Evolutionary conservation across 2,888 invertebrate genomes (phyloP), one percentile per base, ranked within the genome.

Genomic region (Catocala nupta): DNA sequence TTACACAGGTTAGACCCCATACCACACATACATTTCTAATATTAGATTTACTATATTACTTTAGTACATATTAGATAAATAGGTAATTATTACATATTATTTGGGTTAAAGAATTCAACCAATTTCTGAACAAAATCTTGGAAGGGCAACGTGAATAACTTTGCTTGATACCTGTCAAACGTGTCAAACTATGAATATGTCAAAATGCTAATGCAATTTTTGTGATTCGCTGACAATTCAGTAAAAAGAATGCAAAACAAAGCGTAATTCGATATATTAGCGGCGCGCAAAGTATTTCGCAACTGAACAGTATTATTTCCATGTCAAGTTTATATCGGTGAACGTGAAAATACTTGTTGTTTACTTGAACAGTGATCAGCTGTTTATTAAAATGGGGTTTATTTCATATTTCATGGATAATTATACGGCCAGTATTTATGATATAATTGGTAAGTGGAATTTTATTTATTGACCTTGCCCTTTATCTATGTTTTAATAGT

Each of bases 381-480:
- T 73, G 75, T 67, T 75, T 71, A 63, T 72, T 56, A 87, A 82
- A 77, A 93, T 93, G 93, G 82, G 86, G 75, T 87, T 88, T 86
- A 69, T 91, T 71, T 86, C 88, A 1, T 80, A 90, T 84, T 86
- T 86, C 74, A 80, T 89, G 79, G 90, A 90, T 72, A 91, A 91
- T 74, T 93, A 91, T 73, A 90, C 90, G 5, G 85, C 90, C 58
- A 91, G 89, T 70, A 60, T 94, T 47, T 92, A 93, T 74, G 89
- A 92, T 80, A 89, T 93, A 65, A 86, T 93, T 56, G 90, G 94
- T 94, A 75, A 93, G 94, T 90, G 43, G 53, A 57, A 60, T 63
- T 72, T 63, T 59, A 67, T 55, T 51, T 54, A 55, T 58, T 55
- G 68, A 73, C 70, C 65, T 71, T 73, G 66, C 52, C 55, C 45